Evolutionary conservation across 2,797 vertebrate genomes (phyloP).

Genomic region (Micrastur ruficollis): DNA sequence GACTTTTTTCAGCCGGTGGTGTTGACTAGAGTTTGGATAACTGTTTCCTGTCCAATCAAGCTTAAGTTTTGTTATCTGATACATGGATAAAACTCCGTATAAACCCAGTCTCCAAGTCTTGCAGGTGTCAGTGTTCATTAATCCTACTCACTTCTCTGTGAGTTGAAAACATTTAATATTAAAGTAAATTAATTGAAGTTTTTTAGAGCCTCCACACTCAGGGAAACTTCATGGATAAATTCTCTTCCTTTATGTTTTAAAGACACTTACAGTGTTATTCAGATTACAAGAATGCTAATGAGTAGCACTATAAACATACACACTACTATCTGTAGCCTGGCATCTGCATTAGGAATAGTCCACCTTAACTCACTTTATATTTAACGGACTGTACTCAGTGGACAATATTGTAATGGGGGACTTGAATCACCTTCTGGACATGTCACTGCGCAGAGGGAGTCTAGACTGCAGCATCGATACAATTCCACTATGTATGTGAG

Average conservation of each 20-base stretch:
- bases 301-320: neutral
- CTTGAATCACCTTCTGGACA: neutral
- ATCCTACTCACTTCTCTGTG: neutral
- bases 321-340: neutral
- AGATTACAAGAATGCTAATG: neutral
- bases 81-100: neutral
- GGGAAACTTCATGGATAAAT: neutral
- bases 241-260: neutral
- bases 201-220: neutral
- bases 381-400: neutral
- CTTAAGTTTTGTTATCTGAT: too few relatives aligned
- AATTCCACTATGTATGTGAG: neutral
- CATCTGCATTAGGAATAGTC: neutral
- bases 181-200: neutral
- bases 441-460: neutral
- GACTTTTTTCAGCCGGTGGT: neutral
- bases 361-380: neutral
- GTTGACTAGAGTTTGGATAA: neutral
- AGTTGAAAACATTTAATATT: neutral
- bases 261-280: neutral
- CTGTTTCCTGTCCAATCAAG: neutral
- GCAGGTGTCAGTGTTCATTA: neutral
- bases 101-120: neutral
- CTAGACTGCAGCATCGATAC: neutral
- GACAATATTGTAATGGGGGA: neutral